Evolutionary conservation across 1,140 invertebrate species (phyloP).

Genomic region (Lordiphosa stackelbergi): DNA sequence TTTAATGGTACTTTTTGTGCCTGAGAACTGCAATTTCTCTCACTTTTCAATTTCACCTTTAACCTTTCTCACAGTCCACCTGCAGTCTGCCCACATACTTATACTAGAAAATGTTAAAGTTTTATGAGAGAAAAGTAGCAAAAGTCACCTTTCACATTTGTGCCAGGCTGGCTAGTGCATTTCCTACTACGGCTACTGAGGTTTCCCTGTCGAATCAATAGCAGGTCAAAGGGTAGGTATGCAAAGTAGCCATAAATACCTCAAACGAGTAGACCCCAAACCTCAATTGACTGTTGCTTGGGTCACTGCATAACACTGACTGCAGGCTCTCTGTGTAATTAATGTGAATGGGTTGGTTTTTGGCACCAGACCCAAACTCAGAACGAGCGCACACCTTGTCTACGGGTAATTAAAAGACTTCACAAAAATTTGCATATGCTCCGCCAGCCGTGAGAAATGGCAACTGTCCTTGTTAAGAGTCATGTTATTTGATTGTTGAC

Average conservation of each 20-base stretch:
- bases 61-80: conserved; percentile 12
- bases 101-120: too few relatives aligned
- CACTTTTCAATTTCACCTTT: conserved; percentile 1
- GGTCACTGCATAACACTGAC: conserved; percentile 15
- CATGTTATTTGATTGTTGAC: conserved; percentile 70
- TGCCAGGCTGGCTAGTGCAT: too few relatives aligned
- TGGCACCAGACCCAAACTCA: conserved; percentile 47
- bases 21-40: too few relatives aligned
- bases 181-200: conserved; percentile 4
- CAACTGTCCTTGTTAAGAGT: conserved; percentile 50
- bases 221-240: conserved; percentile 32
- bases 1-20: too few relatives aligned
- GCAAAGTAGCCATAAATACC: conserved; percentile 5
- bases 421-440: conserved; percentile 58
- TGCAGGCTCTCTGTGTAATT: conserved; percentile 35
- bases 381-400: conserved; percentile 35
- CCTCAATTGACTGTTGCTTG: conserved; percentile 32
- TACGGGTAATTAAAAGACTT: conserved; percentile 65
- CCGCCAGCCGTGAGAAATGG: conserved; percentile 62
- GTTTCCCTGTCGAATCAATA: conserved; percentile 35
- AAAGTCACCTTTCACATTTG: conserved; percentile 52
- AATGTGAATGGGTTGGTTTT: conserved; percentile 48
- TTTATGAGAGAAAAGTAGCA: too few relatives aligned
- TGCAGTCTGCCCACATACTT: neutral
- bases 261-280: neutral